These are phyloP conservation scores for Lepidonotus clava DNA, from an alignment of 2,888 invertebrate genomes.

Conservation along the genomic window DNA sequence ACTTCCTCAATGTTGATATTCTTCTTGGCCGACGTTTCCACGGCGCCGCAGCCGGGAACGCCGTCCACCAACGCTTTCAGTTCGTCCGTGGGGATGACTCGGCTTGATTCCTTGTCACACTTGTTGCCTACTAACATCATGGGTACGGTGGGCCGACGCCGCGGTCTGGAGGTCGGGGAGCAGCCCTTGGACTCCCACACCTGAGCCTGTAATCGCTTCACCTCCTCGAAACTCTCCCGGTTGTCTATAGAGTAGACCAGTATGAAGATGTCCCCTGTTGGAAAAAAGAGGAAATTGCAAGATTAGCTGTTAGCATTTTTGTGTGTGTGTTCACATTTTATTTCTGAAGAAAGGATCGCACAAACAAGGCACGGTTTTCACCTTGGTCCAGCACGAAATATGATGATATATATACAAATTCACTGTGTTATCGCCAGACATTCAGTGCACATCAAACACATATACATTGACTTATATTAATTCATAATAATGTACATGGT, in stretches of 20 bases:
- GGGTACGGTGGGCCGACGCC: slow-evolving; percentile 80
- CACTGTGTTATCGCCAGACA: no score
- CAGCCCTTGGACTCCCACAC: slow-evolving; percentile 75
- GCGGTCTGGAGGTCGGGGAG: slow-evolving; percentile 76
- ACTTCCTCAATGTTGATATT: slow-evolving; percentile 91
- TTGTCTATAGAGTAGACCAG: slow-evolving; percentile 77
- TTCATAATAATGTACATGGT: no score
- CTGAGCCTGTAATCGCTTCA: slow-evolving; percentile 75
- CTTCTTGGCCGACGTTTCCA: slow-evolving; percentile 91
- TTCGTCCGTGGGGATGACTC: slow-evolving; percentile 89
- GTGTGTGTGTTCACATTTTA: no score
- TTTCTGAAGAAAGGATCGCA: no score
- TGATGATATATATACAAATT: no score
- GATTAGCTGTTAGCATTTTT: no score
- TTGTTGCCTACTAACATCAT: slow-evolving; percentile 94
- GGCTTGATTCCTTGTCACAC: slow-evolving; percentile 87
- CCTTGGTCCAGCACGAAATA: no score
- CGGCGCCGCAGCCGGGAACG: slow-evolving; percentile 88
- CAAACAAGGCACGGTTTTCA: no score
- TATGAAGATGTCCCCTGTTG: slow-evolving; percentile 83
- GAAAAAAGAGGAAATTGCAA: no score
- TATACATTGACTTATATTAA: no score
- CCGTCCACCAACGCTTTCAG: slow-evolving; percentile 85
- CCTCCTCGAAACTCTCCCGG: slow-evolving; percentile 77
- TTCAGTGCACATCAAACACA: no score